Evolutionary conservation across 35 echinoderm and acorn worm genomes (phyloP), one percentile per base, ranked within the genome.

Genomic region (Nesometra sesokonis): DNA sequence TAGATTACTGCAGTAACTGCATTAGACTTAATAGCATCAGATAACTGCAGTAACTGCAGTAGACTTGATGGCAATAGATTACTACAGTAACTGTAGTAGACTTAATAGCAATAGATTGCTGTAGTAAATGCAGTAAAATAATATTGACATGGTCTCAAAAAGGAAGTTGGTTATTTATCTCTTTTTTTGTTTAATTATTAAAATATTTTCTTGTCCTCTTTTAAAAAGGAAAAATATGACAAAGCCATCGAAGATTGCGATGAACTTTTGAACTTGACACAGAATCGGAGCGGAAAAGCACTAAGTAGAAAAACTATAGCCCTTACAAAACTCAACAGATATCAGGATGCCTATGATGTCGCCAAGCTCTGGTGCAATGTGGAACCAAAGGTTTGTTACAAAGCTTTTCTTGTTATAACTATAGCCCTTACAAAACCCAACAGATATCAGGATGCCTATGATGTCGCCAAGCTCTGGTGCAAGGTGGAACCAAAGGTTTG

Each of bases 361-460:
- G 95, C 95, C 57, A 93, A 92, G 47, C 78, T 86, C 39, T 97
- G 95, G 95, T 91, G 89, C 43, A 88, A 85, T 36, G 47, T 86
- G 27, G 95, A 97, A 87, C 95, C 95, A 91, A 93, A 97, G 95
- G 95, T 97, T 35, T 79, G 32, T 30, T 35, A n/a, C n/a, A n/a
- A n/a, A n/a, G n/a, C n/a, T n/a, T n/a, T n/a, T n/a, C n/a, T n/a
- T n/a, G n/a, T n/a, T n/a, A n/a, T n/a, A 46, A 93, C 95, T 2
- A 82, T 91, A 84, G 95, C 92, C 77, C 89, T 97, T 17, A 80
- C 35, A 79, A 93, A 93, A 79, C 89, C 94, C 31, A 77, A 86
- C 85, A 77, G 79, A 79, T 88, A 86, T 29, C 81, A 89, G 84
- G 95, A 93, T 84, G 95, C 91, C 0, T 87, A 85, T 47, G 77